Percentiles rank a stretch among this genome's conserved stretches.
Conservation (phyloP, 2,888 invertebrate genomes). For the Volucella zonaria region DNA sequence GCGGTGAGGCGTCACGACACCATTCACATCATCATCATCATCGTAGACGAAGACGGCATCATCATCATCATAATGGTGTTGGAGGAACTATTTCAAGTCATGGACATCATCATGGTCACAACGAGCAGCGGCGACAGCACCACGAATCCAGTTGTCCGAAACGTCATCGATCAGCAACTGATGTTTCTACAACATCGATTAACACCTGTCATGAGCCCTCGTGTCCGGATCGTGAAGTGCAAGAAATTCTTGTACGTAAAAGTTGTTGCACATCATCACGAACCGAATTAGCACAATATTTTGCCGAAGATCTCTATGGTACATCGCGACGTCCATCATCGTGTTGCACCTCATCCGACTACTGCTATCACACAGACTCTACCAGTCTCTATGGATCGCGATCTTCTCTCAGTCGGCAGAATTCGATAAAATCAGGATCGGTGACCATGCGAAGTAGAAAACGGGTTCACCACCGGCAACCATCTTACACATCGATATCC, state of each 20-base stretch:
- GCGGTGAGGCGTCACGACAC: constrained; percentile 65
- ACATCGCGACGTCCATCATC: constrained; percentile 80
- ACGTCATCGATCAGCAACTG: constrained; percentile 81
- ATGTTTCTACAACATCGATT: constrained; percentile 80
- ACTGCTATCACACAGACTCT: constrained; percentile 82
- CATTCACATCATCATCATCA: constrained; percentile 74
- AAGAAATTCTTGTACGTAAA: constrained; percentile 81
- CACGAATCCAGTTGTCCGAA: constrained; percentile 77
- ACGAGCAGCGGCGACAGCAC: constrained; percentile 70
- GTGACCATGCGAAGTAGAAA: constrained; percentile 79
- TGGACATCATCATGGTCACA: constrained; percentile 75
- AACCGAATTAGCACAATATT: constrained; percentile 81
- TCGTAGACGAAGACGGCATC: constrained; percentile 73
- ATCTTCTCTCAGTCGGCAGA: constrained; percentile 81
- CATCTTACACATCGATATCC: constrained; percentile 81
- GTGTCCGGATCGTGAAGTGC: constrained; percentile 81
- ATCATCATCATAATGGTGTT: constrained; percentile 76
- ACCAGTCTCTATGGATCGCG: constrained; percentile 82
- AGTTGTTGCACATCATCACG: constrained; percentile 79
- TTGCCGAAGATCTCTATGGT: constrained; percentile 81
- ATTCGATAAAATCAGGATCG: constrained; percentile 81
- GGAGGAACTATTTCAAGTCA: constrained; percentile 76
- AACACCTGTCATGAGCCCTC: constrained; percentile 80
- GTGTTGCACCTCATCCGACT: constrained; percentile 82
- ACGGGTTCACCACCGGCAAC: constrained; percentile 79